A percentile compares a stretch with the other conserved stretches of the same genome.
Evolutionary conservation across 2,888 invertebrate species (phyloP).

Genomic region (Dasysyrphus tricinctus): DNA sequence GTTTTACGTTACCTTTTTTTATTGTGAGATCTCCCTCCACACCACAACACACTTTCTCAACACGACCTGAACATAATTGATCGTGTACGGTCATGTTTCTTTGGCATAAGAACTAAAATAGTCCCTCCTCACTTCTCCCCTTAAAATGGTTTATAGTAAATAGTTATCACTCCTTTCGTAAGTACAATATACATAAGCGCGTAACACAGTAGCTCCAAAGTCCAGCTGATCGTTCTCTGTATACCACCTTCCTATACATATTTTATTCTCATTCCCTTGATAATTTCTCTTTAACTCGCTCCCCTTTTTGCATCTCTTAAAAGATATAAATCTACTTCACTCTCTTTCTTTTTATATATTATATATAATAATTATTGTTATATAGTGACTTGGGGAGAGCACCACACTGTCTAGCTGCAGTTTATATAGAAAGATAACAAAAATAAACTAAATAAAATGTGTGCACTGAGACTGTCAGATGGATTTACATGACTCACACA

Average conservation of each 20-base stretch:
- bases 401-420: constrained; percentile 66
- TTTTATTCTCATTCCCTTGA: not conserved
- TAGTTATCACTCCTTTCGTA: constrained; percentile 53
- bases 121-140: not conserved
- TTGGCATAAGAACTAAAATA: constrained; percentile 12
- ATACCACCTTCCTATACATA: too few relatives aligned
- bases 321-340: not conserved
- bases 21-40: not conserved
- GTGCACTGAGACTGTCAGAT: constrained; percentile 13
- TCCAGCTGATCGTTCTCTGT: constrained; percentile 51
- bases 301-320: constrained; percentile 21
- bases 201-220: constrained; percentile 53
- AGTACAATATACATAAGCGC: constrained; percentile 16
- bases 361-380: constrained; percentile 8
- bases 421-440: not conserved
- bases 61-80: constrained; percentile 16
- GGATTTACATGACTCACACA: constrained; percentile 65
- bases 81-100: constrained; percentile 40
- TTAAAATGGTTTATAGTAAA: constrained; percentile 16
- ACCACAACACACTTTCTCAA: not conserved
- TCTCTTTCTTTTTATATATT: constrained; percentile 17
- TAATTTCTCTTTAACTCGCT: constrained; percentile 33
- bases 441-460: constrained; percentile 47
- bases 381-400: constrained; percentile 28
- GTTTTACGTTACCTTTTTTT: not conserved